A percentile compares a stretch with the other conserved stretches of the same genome.
These are phyloP conservation scores for Masticophis lateralis DNA, from an alignment of 2,797 vertebrate species.

Conservation along the genomic window DNA sequence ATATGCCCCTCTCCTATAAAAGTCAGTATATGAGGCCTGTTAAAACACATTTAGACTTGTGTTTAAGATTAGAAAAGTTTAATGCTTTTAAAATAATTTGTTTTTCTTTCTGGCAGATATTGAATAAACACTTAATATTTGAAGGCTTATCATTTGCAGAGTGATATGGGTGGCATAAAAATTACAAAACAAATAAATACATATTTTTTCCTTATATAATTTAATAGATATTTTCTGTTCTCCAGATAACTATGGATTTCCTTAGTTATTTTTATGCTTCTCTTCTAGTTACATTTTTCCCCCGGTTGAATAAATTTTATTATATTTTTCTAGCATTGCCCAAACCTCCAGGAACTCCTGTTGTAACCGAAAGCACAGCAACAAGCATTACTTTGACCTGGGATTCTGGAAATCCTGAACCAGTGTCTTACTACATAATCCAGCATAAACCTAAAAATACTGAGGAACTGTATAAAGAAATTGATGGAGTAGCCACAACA, in stretches of 20 bases:
- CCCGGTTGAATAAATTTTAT: slow-evolving; percentile 33
- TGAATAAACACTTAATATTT: background rate
- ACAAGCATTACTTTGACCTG: slow-evolving; percentile 98
- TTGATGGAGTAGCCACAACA: slow-evolving; percentile 95
- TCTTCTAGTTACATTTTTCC: background rate
- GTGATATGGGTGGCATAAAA: background rate
- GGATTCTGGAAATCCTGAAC: slow-evolving; percentile 98
- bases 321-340: slow-evolving; percentile 83
- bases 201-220: background rate
- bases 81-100: background rate
- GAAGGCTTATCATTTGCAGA: background rate
- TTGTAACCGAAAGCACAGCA: slow-evolving; percentile 95
- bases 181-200: background rate
- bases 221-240: background rate
- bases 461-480: slow-evolving; percentile 94
- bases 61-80: background rate
- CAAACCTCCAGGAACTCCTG: slow-evolving; percentile 89
- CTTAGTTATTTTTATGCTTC: background rate
- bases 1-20: background rate
- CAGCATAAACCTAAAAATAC: slow-evolving; percentile 94
- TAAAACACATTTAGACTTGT: background rate
- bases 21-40: background rate
- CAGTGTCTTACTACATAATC: slow-evolving; percentile 97
- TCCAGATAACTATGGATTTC: background rate
- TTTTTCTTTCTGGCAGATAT: background rate